Evolutionary conservation across 92 coral and sea anemone species (phyloP).

Genomic region (Phenganax stokvisi): DNA sequence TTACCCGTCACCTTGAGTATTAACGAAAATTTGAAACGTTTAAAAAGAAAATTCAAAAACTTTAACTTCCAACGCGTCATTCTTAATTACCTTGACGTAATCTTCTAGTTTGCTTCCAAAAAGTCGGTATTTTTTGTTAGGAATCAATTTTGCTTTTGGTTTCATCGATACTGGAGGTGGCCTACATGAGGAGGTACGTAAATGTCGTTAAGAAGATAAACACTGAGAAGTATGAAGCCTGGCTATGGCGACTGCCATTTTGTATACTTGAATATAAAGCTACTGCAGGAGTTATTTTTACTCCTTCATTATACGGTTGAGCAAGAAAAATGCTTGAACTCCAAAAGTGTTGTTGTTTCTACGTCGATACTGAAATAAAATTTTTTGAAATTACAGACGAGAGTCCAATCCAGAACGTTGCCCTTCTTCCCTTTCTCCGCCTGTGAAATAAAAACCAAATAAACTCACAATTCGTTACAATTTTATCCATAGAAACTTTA

Average conservation of each 20-base stretch:
- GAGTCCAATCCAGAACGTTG: not conserved
- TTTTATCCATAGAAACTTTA: not conserved
- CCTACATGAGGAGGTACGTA: not conserved
- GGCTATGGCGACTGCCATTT: no score
- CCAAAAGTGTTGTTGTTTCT: no score
- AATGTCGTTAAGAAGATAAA: not conserved
- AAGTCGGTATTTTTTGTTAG: conserved; percentile 87
- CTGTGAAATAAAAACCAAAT: not conserved
- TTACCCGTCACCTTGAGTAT: conserved; percentile 76
- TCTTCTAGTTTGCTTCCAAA: conserved; percentile 89
- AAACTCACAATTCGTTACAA: not conserved
- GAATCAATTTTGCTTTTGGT: conserved; percentile 56
- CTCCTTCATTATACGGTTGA: no score
- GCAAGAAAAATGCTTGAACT: no score
- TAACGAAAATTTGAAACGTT: not conserved
- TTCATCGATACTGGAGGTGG: conserved; percentile 34
- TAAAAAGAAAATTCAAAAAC: not conserved
- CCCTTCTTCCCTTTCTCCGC: conserved; percentile 32
- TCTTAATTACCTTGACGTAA: conserved; percentile 58
- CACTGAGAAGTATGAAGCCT: no score
- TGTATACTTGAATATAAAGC: no score
- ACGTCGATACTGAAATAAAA: no score
- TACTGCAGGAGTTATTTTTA: no score
- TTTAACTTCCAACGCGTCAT: not conserved
- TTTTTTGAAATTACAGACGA: not conserved